Base-by-base conservation (phyloP, 1,140 invertebrate genomes). In the Dendroctonus ponderosae region DNA sequence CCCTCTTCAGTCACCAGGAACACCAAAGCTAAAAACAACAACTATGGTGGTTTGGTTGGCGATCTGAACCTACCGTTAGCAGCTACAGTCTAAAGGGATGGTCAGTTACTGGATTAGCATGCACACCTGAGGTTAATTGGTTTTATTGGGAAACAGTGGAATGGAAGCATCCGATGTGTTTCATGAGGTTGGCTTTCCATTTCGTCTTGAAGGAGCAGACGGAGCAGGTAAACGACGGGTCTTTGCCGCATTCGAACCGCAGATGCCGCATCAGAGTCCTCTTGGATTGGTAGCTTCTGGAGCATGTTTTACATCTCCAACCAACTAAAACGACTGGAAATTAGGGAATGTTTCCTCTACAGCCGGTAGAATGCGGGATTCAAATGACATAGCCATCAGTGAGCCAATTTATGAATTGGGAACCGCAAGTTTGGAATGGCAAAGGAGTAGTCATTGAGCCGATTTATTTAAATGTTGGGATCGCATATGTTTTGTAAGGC, bases 141-240 rank as follows among this genome's bases (percentile, higher is more conserved):
- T 26, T 26, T 26, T 1, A 3, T 26, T 26, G 26, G 26, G 8
- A 46, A 46, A 46, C 8, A 46, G 8, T 46, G 12, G 12, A 46
- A 42, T 72, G 69, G 50, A 40, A 70, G 43, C 57, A 59, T 5
- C 8, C 4, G 9, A 67, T 61, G 66, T 83, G 81, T 8, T 73
- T 71, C 37, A 76, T 76, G 7, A 83, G 69, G 62, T 81, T 77
- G 49, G 77, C 76, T 50, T 76, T 77, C 54, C 78, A 71, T 70
- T 81, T 80, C 62, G 76, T 76, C 14, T 72, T 75, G 48, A 77
- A 75, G 8, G 40, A 6, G 58, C 74, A 75, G 49, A 48, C 69
- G 14, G 85, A 84, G 72, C 88, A 87, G 74, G 82, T 80, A 79
- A 87, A 89, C 71, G 83, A 82, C 6, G 87, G 86, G 64, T 83